Evolutionary conservation across 2,888 invertebrate genomes (phyloP).

Genomic region (Cyclophora albipunctata): DNA sequence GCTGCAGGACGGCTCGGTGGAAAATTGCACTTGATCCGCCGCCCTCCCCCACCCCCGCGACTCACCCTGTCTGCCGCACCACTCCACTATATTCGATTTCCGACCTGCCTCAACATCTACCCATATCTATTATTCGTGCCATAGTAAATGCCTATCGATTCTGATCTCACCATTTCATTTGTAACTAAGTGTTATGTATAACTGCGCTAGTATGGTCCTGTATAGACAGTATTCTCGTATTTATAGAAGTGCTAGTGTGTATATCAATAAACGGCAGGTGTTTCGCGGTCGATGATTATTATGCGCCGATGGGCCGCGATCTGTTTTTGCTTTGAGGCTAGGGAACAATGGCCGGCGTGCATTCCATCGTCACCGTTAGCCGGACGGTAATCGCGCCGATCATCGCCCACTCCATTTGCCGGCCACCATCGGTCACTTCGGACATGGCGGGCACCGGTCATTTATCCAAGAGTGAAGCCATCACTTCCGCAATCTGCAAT

Average conservation of each 20-base stretch:
- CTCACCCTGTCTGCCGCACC: slow-evolving; percentile 30
- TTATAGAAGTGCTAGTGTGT: slow-evolving; percentile 1
- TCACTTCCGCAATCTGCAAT: slow-evolving; percentile 9
- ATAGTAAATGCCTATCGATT: not conserved
- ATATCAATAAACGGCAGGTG: slow-evolving; percentile 36
- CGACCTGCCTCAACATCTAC: slow-evolving; percentile 36
- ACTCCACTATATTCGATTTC: slow-evolving; percentile 40
- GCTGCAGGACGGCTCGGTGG: slow-evolving; percentile 36
- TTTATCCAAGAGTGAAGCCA: slow-evolving; percentile 11
- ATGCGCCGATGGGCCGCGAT: slow-evolving; percentile 46
- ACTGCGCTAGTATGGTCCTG: no score
- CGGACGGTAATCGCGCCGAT: slow-evolving; percentile 48
- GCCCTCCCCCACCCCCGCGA: slow-evolving; percentile 23
- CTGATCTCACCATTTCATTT: not conserved
- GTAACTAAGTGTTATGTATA: no score
- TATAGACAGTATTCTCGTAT: no score
- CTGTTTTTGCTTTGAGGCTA: slow-evolving; percentile 50
- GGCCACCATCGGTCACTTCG: slow-evolving; percentile 18
- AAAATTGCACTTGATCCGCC: slow-evolving; percentile 59
- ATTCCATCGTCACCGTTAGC: slow-evolving; percentile 67
- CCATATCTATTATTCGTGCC: slow-evolving; percentile 7
- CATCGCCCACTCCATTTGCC: slow-evolving; percentile 28
- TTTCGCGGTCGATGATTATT: slow-evolving; percentile 37
- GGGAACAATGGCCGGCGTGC: slow-evolving; percentile 63
- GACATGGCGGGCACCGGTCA: slow-evolving; percentile 5